phyloP scores from a whole-genome alignment of 64 coral and sea anemone genomes.

The Anthopleura sola region DNA sequence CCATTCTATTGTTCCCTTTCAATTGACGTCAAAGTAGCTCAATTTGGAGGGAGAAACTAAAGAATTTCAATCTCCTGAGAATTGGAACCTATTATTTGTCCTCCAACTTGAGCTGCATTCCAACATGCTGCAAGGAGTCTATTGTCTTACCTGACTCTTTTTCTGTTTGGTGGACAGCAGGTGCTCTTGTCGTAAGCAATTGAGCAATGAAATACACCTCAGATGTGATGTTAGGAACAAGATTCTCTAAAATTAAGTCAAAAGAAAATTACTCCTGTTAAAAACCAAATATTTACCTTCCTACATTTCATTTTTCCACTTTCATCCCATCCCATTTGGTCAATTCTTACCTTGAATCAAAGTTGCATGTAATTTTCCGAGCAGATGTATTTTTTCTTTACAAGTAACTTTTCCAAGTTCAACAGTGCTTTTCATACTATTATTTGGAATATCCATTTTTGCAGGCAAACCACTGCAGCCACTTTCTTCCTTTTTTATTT shows the following conservation, averaged over 20 bases:
- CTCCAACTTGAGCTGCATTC: no score
- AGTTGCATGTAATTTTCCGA: constrained; percentile 59
- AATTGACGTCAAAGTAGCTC: no score
- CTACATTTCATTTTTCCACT: background rate
- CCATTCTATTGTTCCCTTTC: no score
- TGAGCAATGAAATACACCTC: constrained; percentile 87
- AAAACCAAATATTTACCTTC: background rate
- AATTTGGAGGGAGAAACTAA: no score
- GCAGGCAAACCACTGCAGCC: background rate
- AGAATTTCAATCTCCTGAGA: no score
- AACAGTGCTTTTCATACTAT: background rate
- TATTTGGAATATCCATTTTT: background rate
- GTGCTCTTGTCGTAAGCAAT: constrained; percentile 58
- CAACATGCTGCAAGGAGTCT: no score
- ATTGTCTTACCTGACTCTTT: background rate
- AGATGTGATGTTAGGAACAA: constrained; percentile 88
- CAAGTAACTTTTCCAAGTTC: constrained; percentile 52
- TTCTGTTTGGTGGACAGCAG: background rate
- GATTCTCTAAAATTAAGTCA: constrained; percentile 42
- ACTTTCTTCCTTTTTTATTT: background rate
- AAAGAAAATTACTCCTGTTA: background rate
- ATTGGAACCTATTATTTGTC: no score
- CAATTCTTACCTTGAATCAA: constrained; percentile 24
- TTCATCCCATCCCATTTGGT: background rate
- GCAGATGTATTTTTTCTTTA: constrained; percentile 44